Conservation (phyloP, 2,797 vertebrate genomes). For the Pogoniulus pusillus region DNA sequence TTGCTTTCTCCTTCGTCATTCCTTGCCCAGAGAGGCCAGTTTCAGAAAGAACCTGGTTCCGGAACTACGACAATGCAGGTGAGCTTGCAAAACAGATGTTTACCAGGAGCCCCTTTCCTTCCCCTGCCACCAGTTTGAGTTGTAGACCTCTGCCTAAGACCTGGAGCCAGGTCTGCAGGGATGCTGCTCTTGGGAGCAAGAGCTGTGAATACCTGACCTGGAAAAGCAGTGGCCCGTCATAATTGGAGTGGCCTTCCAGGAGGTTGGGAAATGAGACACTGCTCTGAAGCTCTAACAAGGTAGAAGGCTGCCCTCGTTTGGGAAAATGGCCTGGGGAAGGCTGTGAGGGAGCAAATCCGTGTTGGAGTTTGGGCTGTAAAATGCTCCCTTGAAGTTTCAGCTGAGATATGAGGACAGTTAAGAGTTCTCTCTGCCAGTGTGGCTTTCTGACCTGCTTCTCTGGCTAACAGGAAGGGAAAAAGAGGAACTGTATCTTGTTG, state of each 20-base stretch:
- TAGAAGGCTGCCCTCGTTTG: neutral
- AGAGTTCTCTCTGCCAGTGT: neutral
- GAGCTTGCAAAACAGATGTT: constrained; percentile 1
- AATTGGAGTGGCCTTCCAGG: constrained; percentile 52
- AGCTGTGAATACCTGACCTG: constrained; percentile 42
- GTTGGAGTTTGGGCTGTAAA: neutral
- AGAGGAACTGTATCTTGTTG: neutral
- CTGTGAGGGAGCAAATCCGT: neutral
- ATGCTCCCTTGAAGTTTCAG: neutral
- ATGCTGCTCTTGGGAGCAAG: neutral
- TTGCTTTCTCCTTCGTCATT: constrained; percentile 94
- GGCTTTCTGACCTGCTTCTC: neutral
- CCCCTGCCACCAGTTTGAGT: neutral
- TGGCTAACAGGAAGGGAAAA: neutral
- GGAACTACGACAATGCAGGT: constrained; percentile 79
- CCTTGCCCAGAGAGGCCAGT: constrained; percentile 89
- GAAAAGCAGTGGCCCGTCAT: constrained; percentile 34
- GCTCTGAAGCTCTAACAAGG: neutral
- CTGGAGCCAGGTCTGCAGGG: neutral
- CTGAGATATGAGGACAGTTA: neutral
- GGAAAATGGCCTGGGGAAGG: neutral
- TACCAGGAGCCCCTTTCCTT: neutral
- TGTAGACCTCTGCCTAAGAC: neutral
- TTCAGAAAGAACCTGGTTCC: constrained; percentile 81
- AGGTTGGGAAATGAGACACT: constrained; percentile 17